A percentile compares a stretch with the other conserved stretches of the same genome.
These are phyloP conservation scores for Nysson spinosus DNA, from an alignment of 2,888 invertebrate species.

Conservation along the genomic window DNA sequence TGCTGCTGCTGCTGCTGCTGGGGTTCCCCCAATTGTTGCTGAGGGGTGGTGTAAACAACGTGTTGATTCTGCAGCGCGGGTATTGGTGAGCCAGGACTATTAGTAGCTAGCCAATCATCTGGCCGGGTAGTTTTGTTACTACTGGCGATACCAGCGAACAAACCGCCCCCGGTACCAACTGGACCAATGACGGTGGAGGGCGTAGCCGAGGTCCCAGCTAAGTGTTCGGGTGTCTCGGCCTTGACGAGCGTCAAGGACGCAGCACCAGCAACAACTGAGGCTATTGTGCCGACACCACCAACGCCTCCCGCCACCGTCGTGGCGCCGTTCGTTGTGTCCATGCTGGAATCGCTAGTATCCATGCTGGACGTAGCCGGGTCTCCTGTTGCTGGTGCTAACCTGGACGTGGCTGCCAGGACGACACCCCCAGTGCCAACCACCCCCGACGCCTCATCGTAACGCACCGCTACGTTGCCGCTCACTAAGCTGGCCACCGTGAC, in stretches of 20 bases:
- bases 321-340: slow-evolving; percentile 63
- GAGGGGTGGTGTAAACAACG: slow-evolving; percentile 79
- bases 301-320: slow-evolving; percentile 20
- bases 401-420: slow-evolving; percentile 74
- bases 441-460: slow-evolving; percentile 77
- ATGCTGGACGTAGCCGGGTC: slow-evolving; percentile 61
- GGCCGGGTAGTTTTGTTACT: slow-evolving; percentile 80
- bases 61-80: slow-evolving; percentile 79
- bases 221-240: slow-evolving; percentile 79
- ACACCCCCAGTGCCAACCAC: slow-evolving; percentile 79
- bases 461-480: slow-evolving; percentile 73
- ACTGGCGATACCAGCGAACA: slow-evolving; percentile 75
- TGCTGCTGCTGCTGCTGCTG: slow-evolving; percentile 57
- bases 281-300: slow-evolving; percentile 34
- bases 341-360: slow-evolving; percentile 66
- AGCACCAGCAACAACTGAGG: slow-evolving; percentile 50
- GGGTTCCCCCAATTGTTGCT: slow-evolving; percentile 68
- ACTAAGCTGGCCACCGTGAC: slow-evolving; percentile 75
- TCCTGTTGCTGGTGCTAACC: slow-evolving; percentile 79
- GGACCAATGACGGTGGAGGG: slow-evolving; percentile 71
- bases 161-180: slow-evolving; percentile 65
- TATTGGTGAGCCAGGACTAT: slow-evolving; percentile 79
- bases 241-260: slow-evolving; percentile 66
- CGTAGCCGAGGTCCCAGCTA: slow-evolving; percentile 71
- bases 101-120: slow-evolving; percentile 83